These are phyloP conservation scores for Crocidura indochinensis DNA, from an alignment of 2,797 vertebrate genomes.

Conservation along the genomic window DNA sequence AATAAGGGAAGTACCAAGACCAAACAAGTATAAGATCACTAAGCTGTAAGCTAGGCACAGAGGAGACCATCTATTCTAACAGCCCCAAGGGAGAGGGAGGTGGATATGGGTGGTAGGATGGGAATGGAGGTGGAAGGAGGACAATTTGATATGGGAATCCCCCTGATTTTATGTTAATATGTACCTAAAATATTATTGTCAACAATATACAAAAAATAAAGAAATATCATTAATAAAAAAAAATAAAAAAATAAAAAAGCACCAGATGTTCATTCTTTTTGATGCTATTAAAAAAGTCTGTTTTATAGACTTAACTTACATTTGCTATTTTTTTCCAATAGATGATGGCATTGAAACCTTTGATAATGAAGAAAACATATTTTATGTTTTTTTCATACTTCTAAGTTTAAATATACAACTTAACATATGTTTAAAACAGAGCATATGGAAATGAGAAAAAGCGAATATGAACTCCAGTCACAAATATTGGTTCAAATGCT, in stretches of 20 bases:
- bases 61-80: no score
- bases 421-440: conserved; percentile 90
- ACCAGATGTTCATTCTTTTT: conserved; percentile 77
- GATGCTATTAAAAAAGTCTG: conserved; percentile 71
- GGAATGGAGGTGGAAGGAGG: no score
- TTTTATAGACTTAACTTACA: conserved; percentile 73
- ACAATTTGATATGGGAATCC: no score
- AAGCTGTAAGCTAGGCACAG: no score
- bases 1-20: no score
- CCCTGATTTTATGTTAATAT: no score
- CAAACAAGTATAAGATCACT: no score
- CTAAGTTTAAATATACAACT: conserved; percentile 89
- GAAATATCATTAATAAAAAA: no score
- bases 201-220: no score
- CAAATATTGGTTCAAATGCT: conserved; percentile 82
- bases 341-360: conserved; percentile 81
- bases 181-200: no score
- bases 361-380: conserved; percentile 89
- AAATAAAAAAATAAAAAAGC: conserved; percentile 48
- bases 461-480: conserved; percentile 87
- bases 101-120: no score
- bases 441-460: conserved; percentile 90
- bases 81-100: no score
- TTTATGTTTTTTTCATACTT: conserved; percentile 85
- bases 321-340: conserved; percentile 66